phyloP scores from a whole-genome alignment of 2,797 vertebrate species.

The Pangasius djambal region DNA sequence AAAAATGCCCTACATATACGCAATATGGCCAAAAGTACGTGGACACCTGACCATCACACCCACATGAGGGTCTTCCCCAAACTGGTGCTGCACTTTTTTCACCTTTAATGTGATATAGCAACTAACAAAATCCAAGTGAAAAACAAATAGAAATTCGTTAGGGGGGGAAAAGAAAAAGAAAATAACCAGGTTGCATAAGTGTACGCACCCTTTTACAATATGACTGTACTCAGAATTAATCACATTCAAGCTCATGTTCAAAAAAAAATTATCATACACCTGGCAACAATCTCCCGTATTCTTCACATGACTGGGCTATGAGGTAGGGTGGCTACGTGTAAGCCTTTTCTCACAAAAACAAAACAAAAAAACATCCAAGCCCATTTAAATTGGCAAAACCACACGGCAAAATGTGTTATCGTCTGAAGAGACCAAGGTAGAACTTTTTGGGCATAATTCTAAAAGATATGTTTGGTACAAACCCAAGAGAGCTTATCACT shows the following conservation, averaged over 20 bases:
- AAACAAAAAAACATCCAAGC: neutral
- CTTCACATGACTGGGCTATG: neutral
- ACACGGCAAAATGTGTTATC: neutral
- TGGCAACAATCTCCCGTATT: neutral
- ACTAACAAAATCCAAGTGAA: neutral
- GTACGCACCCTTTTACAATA: neutral
- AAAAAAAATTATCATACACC: neutral
- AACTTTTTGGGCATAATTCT: neutral
- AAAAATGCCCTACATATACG: neutral
- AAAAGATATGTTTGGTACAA: neutral
- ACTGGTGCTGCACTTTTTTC: too few species aligned
- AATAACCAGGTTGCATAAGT: neutral
- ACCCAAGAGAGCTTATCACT: neutral
- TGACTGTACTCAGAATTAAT: neutral
- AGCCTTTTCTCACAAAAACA: neutral
- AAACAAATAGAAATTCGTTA: neutral
- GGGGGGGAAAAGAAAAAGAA: neutral
- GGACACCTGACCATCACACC: neutral
- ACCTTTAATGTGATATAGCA: neutral
- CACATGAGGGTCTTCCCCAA: too few species aligned
- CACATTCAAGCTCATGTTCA: neutral
- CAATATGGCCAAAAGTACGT: neutral
- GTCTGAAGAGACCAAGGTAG: neutral
- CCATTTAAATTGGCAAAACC: neutral
- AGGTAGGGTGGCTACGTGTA: neutral